A percentile compares a stretch with the other conserved stretches of the same genome.
Evolutionary conservation across 2,113 vertebrate genomes (phyloP).

Genomic region (Caracal caracal): DNA sequence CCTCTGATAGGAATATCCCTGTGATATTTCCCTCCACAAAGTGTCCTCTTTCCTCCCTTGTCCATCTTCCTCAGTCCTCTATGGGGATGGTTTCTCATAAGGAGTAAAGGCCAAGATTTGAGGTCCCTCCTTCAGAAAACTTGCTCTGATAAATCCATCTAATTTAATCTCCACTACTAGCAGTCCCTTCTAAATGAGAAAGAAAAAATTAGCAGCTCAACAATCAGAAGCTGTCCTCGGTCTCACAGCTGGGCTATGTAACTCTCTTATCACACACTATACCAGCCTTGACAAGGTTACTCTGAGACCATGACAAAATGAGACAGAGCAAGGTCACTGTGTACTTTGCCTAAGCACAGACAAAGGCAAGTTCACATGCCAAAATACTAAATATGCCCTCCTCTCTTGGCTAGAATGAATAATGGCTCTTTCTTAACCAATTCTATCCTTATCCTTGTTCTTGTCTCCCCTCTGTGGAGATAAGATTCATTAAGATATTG

Average conservation of each 20-base stretch:
- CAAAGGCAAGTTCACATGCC: background rate
- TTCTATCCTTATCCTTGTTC: background rate
- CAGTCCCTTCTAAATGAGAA: background rate
- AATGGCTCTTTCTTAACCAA: background rate
- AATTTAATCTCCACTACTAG: background rate
- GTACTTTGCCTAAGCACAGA: conserved; percentile 1
- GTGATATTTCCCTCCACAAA: too few species aligned
- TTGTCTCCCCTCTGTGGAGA: background rate
- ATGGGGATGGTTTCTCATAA: background rate
- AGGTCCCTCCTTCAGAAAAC: background rate
- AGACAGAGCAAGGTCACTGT: background rate
- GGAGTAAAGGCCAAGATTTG: background rate
- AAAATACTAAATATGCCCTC: background rate
- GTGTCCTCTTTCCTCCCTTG: too few species aligned
- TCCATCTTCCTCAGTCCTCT: background rate
- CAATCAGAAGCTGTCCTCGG: background rate
- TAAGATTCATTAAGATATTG: background rate
- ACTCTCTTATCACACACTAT: background rate
- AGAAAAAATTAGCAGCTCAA: background rate
- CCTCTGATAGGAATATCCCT: background rate
- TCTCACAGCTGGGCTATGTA: background rate
- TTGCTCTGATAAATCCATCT: background rate
- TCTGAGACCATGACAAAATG: background rate
- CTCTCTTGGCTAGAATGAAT: background rate
- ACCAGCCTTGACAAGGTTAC: background rate